Conservation (phyloP, 2,113 vertebrate species). For the Amblyornis subalaris region DNA sequence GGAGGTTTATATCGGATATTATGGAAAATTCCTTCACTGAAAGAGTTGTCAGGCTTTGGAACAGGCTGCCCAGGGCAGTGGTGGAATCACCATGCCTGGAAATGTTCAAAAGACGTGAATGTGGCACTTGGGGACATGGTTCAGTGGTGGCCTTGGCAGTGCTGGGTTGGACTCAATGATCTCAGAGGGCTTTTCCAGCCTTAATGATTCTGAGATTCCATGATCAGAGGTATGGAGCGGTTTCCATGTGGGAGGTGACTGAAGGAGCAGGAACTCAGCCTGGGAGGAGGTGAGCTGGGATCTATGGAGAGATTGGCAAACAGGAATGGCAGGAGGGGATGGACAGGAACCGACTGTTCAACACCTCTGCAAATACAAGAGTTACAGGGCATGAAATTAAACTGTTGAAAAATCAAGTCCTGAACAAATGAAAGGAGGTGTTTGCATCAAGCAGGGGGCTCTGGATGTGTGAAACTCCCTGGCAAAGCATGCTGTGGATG, state of each 20-base stretch:
- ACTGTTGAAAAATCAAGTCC: background rate
- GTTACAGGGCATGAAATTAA: conserved; percentile 25
- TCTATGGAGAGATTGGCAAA: background rate
- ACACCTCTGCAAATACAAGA: background rate
- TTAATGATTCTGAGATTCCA: no score
- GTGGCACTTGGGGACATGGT: background rate
- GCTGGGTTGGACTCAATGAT: background rate
- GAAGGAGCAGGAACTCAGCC: background rate
- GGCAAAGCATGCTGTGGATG: background rate
- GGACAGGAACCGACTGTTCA: background rate
- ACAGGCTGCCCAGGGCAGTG: background rate
- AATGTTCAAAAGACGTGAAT: fast-evolving
- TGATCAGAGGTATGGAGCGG: background rate
- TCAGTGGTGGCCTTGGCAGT: background rate
- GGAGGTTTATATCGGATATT: no score
- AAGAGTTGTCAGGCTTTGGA: background rate
- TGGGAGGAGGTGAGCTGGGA: background rate
- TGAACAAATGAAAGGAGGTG: background rate
- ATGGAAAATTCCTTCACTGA: no score
- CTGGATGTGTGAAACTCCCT: background rate
- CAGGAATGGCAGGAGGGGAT: background rate
- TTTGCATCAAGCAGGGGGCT: background rate
- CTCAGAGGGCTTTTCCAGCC: background rate
- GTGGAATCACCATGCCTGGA: background rate
- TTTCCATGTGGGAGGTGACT: background rate